These are phyloP conservation scores for Ecdyonurus torrentis DNA, from an alignment of 2,888 invertebrate genomes.

Conservation along the genomic window DNA sequence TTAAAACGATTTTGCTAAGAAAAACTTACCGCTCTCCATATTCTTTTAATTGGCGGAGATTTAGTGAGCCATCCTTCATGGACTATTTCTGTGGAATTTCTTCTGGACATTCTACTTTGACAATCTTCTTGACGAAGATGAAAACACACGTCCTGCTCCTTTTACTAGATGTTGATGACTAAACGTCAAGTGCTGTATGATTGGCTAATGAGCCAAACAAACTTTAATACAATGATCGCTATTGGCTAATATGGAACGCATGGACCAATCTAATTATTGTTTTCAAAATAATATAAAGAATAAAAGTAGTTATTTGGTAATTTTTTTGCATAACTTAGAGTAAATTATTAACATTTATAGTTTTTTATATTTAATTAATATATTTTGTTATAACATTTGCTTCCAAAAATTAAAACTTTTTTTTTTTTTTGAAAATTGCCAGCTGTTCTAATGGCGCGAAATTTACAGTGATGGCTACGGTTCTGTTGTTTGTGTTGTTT, in stretches of 20 bases:
- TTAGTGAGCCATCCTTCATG: conserved; percentile 91
- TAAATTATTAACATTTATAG: no score
- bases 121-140: background rate
- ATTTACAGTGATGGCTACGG: background rate
- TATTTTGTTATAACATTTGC: no score
- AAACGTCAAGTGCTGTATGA: conserved; percentile 6
- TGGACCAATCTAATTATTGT: no score
- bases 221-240: conserved; percentile 1
- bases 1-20: no score
- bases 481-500: no score
- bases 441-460: background rate
- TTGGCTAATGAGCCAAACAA: conserved; percentile 5
- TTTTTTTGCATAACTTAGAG: no score
- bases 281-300: no score
- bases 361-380: no score
- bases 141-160: conserved; percentile 6
- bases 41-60: conserved; percentile 81
- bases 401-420: no score
- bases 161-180: conserved; percentile 8
- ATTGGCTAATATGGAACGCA: no score
- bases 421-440: no score
- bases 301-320: no score
- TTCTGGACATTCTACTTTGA: conserved; percentile 25
- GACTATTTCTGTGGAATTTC: conserved; percentile 46
- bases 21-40: conserved; percentile 84